Conservation (phyloP, 2,888 invertebrate genomes). For the Elysia crispata region DNA sequence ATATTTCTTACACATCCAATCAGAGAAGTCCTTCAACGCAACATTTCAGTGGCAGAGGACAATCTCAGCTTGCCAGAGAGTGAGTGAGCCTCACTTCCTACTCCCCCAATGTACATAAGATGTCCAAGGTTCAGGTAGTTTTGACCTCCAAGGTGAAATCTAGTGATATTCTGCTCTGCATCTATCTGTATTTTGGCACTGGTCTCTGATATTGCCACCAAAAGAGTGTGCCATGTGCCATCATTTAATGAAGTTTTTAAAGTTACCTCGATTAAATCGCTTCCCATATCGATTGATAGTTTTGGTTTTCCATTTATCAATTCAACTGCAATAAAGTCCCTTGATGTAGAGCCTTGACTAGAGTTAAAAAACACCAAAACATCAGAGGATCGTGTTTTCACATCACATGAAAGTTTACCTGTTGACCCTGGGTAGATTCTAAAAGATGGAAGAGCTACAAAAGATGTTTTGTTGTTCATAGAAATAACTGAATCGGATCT, state of each 20-base stretch:
- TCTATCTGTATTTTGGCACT: slow-evolving; percentile 88
- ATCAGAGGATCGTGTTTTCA: slow-evolving; percentile 84
- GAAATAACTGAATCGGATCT: slow-evolving; percentile 88
- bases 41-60: slow-evolving; percentile 65
- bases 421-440: slow-evolving; percentile 62
- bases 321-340: slow-evolving; percentile 90
- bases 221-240: slow-evolving; percentile 91
- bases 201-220: slow-evolving; percentile 86
- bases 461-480: slow-evolving; percentile 80
- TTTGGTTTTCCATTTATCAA: slow-evolving; percentile 84
- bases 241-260: slow-evolving; percentile 86
- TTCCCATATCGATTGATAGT: slow-evolving; percentile 85
- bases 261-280: slow-evolving; percentile 80
- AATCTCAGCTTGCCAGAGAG: slow-evolving; percentile 64
- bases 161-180: slow-evolving; percentile 81
- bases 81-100: slow-evolving; percentile 80
- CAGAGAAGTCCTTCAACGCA: slow-evolving; percentile 68
- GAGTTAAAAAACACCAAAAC: slow-evolving; percentile 80
- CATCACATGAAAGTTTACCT: slow-evolving; percentile 83
- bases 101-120: slow-evolving; percentile 88
- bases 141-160: slow-evolving; percentile 76
- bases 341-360: slow-evolving; percentile 64
- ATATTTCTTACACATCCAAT: slow-evolving; percentile 78
- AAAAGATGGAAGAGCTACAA: slow-evolving; percentile 77
- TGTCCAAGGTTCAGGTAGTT: slow-evolving; percentile 88